Evolutionary conservation across 2,113 vertebrate genomes (phyloP).

Genomic region (Dipodomys spectabilis): DNA sequence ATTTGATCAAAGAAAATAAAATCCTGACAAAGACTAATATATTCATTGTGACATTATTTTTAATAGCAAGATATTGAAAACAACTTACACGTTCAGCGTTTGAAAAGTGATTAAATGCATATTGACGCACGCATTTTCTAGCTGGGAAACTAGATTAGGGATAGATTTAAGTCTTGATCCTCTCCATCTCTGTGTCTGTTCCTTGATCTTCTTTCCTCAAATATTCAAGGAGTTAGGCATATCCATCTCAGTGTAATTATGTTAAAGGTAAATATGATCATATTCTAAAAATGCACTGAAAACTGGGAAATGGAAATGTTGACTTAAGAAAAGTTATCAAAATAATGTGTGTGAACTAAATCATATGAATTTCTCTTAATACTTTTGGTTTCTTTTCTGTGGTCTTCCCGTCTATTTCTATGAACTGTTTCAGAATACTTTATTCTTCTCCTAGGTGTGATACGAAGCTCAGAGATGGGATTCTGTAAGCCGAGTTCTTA

Average conservation of each 20-base stretch:
- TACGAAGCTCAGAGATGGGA: neutral
- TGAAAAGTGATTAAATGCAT: slow-evolving; percentile 48
- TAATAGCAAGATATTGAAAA: slow-evolving; percentile 46
- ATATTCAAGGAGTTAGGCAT: neutral
- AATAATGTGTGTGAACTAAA: neutral
- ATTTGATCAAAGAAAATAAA: slow-evolving; percentile 46
- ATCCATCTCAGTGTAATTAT: neutral
- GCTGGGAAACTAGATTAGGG: neutral
- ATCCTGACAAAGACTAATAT: slow-evolving; percentile 60
- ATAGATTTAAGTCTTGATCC: neutral
- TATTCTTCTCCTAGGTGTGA: neutral
- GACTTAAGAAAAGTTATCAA: neutral
- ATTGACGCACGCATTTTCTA: neutral
- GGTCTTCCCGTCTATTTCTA: neutral
- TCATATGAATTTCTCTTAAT: neutral
- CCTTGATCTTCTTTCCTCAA: neutral
- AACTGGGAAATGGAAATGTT: neutral
- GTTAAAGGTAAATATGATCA: neutral
- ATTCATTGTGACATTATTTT: slow-evolving; percentile 4
- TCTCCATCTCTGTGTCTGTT: neutral
- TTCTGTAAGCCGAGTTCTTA: neutral
- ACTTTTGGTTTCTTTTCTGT: neutral
- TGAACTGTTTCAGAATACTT: neutral
- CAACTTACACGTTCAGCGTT: neutral
- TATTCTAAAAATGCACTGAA: neutral